Percentiles rank a stretch among this genome's conserved stretches.
phyloP scores from a whole-genome alignment of 30 jellyfish, hydroid and myxozoan species.

The Aurelia aurita region DNA sequence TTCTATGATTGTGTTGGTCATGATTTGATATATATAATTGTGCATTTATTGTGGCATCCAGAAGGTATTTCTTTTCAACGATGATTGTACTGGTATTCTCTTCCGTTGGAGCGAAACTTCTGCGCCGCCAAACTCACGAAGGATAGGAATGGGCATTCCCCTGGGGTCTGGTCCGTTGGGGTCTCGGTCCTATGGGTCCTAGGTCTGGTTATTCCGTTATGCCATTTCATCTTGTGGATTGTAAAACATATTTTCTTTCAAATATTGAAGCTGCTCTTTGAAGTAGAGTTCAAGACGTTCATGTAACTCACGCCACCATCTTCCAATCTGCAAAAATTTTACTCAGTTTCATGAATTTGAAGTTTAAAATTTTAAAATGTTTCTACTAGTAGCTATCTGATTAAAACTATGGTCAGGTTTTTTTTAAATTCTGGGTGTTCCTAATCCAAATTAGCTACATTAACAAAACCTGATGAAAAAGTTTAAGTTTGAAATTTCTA shows the following conservation, averaged over 20 bases:
- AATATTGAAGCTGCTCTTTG: constrained; percentile 52
- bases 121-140: no score
- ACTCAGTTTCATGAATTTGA: constrained; percentile 6
- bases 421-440: neutral
- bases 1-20: no score
- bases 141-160: no score
- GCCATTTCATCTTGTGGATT: constrained; percentile 34
- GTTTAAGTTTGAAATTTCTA: neutral
- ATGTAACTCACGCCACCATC: constrained; percentile 51
- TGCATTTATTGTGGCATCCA: no score
- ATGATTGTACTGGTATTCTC: no score
- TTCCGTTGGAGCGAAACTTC: no score
- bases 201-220: no score
- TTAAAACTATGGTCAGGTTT: neutral
- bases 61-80: no score
- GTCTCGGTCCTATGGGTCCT: no score
- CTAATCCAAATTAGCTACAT: neutral
- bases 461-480: neutral
- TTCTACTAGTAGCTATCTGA: neutral
- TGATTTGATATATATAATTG: no score
- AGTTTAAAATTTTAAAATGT: neutral
- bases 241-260: constrained; percentile 22
- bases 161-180: no score
- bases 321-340: constrained; percentile 15
- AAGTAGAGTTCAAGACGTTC: constrained; percentile 45